phyloP scores from a whole-genome alignment of 1,140 invertebrate species.

The Branchinecta lynchi region DNA sequence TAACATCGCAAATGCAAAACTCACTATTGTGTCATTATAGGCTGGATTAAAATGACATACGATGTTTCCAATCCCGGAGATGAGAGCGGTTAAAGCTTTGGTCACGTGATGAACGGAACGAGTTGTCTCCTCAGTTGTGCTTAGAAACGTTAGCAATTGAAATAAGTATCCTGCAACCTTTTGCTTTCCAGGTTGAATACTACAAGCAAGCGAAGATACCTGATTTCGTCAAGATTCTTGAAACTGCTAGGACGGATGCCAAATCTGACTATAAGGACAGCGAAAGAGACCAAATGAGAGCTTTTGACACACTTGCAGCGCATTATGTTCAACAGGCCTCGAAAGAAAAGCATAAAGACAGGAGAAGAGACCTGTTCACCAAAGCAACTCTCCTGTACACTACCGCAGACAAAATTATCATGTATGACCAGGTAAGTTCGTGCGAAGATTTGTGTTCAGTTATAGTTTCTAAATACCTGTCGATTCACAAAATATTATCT shows the following conservation, averaged over 20 bases:
- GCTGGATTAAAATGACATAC: no score
- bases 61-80: no score
- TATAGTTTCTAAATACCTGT: no score
- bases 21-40: no score
- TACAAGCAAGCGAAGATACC: slow-evolving; percentile 82
- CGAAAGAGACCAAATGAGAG: slow-evolving; percentile 93
- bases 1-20: no score
- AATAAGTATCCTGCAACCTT: neutral
- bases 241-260: slow-evolving; percentile 67
- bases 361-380: slow-evolving; percentile 83
- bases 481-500: no score
- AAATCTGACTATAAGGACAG: slow-evolving; percentile 76
- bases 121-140: no score
- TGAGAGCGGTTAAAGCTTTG: no score
- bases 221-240: slow-evolving; percentile 86
- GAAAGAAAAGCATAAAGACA: slow-evolving; percentile 87
- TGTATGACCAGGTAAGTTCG: slow-evolving; percentile 82
- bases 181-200: slow-evolving; percentile 62
- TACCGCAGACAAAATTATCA: slow-evolving; percentile 97
- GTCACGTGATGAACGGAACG: no score
- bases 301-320: slow-evolving; percentile 87
- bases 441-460: slow-evolving; percentile 14
- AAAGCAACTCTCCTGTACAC: slow-evolving; percentile 95
- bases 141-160: neutral
- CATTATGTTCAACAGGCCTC: slow-evolving; percentile 96